Conservation (phyloP, 2,888 invertebrate species). For the Branchellion lobata region DNA sequence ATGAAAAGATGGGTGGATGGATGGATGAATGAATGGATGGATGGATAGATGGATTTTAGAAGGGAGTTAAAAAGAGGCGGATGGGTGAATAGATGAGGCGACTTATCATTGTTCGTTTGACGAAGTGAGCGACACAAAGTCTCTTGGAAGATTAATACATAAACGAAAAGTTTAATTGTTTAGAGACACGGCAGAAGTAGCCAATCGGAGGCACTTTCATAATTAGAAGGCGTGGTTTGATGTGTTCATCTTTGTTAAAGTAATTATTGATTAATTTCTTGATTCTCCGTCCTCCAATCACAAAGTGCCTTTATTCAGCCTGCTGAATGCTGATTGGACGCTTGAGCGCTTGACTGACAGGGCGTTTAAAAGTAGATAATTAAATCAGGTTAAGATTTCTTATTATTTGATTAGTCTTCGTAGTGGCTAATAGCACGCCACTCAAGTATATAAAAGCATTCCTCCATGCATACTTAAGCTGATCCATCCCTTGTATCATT, state of each 20-base stretch:
- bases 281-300: constrained; percentile 11
- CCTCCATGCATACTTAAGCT: no score
- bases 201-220: neutral
- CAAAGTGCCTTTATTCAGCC: neutral
- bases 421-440: no score
- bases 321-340: neutral
- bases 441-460: no score
- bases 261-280: constrained; percentile 20
- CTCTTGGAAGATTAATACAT: neutral
- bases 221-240: neutral
- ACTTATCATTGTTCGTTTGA: constrained; percentile 15
- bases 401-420: neutral
- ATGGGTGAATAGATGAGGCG: neutral
- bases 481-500: no score
- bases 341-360: neutral
- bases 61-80: neutral
- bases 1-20: no score
- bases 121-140: neutral
- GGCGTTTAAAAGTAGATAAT: neutral
- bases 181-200: neutral
- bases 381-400: constrained; percentile 10
- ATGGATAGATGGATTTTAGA: neutral
- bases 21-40: constrained; percentile 6
- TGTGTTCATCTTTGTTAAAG: constrained; percentile 4
- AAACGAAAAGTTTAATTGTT: constrained; percentile 19